These are phyloP conservation scores for Doris montereyensis DNA, from an alignment of 2,888 invertebrate species.

Conservation along the genomic window DNA sequence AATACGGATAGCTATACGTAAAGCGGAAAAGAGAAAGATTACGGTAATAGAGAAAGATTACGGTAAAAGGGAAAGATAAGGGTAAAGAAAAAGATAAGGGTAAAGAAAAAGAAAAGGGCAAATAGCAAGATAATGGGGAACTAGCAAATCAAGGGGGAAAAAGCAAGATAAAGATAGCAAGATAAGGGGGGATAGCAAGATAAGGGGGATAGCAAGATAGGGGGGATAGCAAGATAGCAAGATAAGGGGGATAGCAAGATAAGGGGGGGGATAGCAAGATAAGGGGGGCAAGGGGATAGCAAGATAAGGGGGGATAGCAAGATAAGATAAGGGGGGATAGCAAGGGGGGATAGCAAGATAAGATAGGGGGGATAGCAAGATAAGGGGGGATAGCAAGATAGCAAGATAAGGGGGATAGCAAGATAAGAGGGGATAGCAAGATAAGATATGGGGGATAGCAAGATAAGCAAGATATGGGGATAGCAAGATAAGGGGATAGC, in stretches of 20 bases:
- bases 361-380: not conserved
- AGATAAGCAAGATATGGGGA: not conserved
- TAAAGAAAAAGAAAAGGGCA: no score
- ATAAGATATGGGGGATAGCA: not conserved
- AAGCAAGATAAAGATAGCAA: no score
- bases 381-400: not conserved
- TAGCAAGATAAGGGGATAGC: not conserved
- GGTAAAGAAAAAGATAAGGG: no score
- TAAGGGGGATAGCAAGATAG: no score
- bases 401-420: not conserved
- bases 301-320: not conserved
- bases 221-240: no score
- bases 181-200: no score
- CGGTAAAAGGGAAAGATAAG: no score
- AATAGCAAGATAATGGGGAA: no score
- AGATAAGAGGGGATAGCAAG: not conserved
- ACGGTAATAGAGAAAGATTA: no score
- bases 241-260: not conserved
- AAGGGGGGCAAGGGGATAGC: not conserved
- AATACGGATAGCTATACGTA: no score
- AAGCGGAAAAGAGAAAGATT: no score
- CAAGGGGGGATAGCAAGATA: not conserved
- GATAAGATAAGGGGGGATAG: not conserved
- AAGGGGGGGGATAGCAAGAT: not conserved
- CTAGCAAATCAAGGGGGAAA: no score